A percentile compares a stretch with the other conserved stretches of the same genome.
Conservation (phyloP, 2,888 invertebrate genomes). For the Caradrina clavipalpis region DNA sequence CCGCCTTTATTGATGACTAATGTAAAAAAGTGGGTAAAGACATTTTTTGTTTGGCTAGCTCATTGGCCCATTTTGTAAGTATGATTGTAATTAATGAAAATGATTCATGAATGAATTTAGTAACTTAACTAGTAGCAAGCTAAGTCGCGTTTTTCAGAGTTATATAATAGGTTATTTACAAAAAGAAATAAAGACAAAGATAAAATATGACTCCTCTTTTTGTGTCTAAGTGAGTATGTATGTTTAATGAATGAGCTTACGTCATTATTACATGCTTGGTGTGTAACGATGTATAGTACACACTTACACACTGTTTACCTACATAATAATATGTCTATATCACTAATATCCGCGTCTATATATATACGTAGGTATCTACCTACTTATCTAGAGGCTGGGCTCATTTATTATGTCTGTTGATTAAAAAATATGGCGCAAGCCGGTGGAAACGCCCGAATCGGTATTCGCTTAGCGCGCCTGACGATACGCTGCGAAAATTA, state of each 20-base stretch:
- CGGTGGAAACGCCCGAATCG: background rate
- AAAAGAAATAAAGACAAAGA: background rate
- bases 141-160: background rate
- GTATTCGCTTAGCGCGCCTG: background rate
- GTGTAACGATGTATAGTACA: background rate
- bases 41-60: background rate
- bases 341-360: background rate
- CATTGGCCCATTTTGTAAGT: background rate
- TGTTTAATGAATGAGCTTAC: background rate
- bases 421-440: slow-evolving; percentile 41
- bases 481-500: background rate
- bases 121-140: background rate
- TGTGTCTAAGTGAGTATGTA: background rate
- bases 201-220: background rate
- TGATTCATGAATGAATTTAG: background rate
- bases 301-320: background rate
- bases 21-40: slow-evolving; percentile 5
- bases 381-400: background rate
- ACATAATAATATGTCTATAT: background rate
- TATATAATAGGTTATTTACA: background rate
- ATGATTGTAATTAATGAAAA: background rate
- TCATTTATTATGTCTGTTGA: background rate
- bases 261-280: background rate
- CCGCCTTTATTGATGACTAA: slow-evolving; percentile 42
- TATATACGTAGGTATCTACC: background rate